A percentile compares a stretch with the other conserved stretches of the same genome.
phyloP scores from a whole-genome alignment of 2,888 invertebrate species.

The Cheilosia soror region DNA sequence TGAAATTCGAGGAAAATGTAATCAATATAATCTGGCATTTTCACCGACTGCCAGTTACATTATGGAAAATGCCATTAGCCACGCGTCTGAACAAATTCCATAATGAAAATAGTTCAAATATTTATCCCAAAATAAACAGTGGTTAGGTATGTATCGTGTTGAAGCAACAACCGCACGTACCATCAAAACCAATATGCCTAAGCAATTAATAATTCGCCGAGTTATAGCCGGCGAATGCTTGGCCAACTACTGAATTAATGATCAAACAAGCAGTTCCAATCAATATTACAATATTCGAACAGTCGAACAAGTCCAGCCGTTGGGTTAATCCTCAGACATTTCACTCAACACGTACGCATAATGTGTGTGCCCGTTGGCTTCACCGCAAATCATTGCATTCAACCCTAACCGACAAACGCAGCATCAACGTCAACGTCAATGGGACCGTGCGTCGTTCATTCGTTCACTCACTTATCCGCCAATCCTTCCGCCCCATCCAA shows the following conservation, averaged over 20 bases:
- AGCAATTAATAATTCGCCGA: slow-evolving; percentile 10
- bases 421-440: background rate
- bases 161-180: background rate
- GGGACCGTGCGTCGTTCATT: background rate
- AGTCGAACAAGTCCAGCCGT: background rate
- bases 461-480: background rate
- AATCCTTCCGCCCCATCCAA: background rate
- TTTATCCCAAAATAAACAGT: too few relatives aligned
- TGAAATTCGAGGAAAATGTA: too few relatives aligned
- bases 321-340: background rate
- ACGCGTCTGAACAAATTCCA: too few relatives aligned
- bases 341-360: background rate
- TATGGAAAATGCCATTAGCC: too few relatives aligned
- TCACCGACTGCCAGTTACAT: too few relatives aligned
- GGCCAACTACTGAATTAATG: background rate
- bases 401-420: background rate
- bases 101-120: too few relatives aligned
- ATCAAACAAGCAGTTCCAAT: slow-evolving; percentile 18
- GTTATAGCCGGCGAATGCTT: background rate
- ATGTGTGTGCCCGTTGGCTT: background rate
- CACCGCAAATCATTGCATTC: slow-evolving; percentile 21
- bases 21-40: too few relatives aligned
- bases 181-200: slow-evolving; percentile 1
- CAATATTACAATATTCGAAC: background rate
- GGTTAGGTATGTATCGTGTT: background rate